A percentile compares a stretch with the other conserved stretches of the same genome.
Evolutionary conservation across 2,888 invertebrate genomes (phyloP).

Genomic region (Ectemnius lituratus): DNA sequence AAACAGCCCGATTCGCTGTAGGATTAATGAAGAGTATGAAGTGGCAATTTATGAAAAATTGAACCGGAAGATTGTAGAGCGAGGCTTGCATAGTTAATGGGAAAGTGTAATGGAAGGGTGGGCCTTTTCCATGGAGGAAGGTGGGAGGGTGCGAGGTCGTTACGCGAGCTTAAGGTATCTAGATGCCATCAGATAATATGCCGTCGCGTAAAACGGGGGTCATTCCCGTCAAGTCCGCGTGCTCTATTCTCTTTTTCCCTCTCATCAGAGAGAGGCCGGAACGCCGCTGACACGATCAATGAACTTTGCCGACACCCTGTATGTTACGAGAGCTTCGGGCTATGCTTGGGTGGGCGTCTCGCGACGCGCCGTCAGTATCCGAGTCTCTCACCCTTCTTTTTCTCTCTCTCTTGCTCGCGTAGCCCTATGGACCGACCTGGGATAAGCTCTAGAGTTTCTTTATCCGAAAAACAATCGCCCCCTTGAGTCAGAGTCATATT

Average conservation of each 20-base stretch:
- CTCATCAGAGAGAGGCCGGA: too few species aligned
- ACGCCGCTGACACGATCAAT: conserved; percentile 36
- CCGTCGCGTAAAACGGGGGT: too few species aligned
- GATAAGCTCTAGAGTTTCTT: conserved; percentile 42
- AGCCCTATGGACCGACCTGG: conserved; percentile 13
- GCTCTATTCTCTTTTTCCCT: not conserved
- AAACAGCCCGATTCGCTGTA: too few species aligned
- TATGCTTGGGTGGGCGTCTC: conserved; percentile 59
- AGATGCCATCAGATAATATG: conserved; percentile 45
- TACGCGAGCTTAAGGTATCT: conserved; percentile 14
- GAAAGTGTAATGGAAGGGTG: not conserved
- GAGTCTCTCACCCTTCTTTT: conserved; percentile 12
- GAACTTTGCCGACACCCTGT: conserved; percentile 51
- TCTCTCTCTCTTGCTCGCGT: conserved; percentile 12
- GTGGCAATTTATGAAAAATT: too few species aligned
- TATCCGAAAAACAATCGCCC: conserved; percentile 52
- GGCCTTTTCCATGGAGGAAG: conserved; percentile 2
- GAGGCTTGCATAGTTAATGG: not conserved
- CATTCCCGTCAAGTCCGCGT: too few species aligned
- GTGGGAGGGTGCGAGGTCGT: conserved; percentile 5
- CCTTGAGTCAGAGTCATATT: conserved; percentile 51
- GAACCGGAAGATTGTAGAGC: too few species aligned
- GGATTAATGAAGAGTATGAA: too few species aligned
- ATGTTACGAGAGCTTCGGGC: conserved; percentile 42
- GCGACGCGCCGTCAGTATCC: conserved; percentile 35